phyloP scores from a whole-genome alignment of 2,113 vertebrate genomes.

The Pholis gunnellus region DNA sequence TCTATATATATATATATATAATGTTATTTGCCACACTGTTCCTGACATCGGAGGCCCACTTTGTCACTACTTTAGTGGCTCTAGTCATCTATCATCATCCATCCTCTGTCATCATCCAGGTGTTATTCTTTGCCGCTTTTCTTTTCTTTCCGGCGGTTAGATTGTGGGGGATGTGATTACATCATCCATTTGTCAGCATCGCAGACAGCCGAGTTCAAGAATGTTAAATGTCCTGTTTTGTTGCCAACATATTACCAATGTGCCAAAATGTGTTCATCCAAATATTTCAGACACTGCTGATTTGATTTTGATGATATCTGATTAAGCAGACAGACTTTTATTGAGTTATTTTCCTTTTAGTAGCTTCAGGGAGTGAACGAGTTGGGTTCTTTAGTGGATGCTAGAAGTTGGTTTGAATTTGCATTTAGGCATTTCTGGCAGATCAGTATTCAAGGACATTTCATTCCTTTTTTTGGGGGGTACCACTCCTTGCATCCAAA shows the following conservation, averaged over 20 bases:
- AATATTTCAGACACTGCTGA: not conserved
- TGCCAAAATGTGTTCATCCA: not conserved
- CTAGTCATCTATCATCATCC: slow-evolving; percentile 15
- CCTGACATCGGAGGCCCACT: slow-evolving; percentile 26
- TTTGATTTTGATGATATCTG: not conserved
- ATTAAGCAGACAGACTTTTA: not conserved
- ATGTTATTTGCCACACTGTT: slow-evolving; percentile 1
- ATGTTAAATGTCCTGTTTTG: not conserved
- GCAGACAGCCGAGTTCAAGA: not conserved
- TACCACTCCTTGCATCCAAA: not conserved
- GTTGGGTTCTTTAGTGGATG: not conserved
- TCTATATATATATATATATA: not conserved
- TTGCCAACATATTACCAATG: not conserved
- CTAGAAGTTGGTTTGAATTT: no score
- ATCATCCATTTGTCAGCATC: slow-evolving; percentile 1
- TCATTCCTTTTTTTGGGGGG: no score
- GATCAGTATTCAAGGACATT: not conserved
- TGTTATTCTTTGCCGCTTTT: not conserved
- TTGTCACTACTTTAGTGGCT: slow-evolving; percentile 31
- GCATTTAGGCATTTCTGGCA: not conserved
- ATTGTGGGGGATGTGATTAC: not conserved
- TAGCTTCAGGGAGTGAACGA: not conserved
- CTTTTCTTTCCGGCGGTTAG: not conserved
- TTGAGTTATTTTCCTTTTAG: no score
- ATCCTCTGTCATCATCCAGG: not conserved